phyloP scores from a whole-genome alignment of 2,797 vertebrate species.

The Acanthiza pusilla region DNA sequence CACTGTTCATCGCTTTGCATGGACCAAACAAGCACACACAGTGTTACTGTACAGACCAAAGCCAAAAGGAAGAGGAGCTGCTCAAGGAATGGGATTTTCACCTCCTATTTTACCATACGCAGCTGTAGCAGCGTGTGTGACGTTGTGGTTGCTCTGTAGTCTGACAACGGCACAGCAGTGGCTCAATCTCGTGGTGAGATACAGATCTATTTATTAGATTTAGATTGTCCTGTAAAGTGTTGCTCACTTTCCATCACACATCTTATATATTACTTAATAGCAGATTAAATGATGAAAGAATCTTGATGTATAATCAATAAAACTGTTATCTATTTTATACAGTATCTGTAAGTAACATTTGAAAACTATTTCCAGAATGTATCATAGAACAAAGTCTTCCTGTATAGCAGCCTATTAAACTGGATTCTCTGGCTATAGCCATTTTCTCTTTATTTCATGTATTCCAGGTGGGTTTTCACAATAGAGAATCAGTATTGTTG shows the following conservation, averaged over 20 bases:
- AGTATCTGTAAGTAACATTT: constrained; percentile 63
- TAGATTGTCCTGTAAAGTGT: constrained; percentile 60
- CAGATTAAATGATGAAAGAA: constrained; percentile 21
- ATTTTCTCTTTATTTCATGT: constrained; percentile 32
- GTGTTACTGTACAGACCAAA: constrained; percentile 68
- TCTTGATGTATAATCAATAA: constrained; percentile 67
- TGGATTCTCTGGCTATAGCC: constrained; percentile 60
- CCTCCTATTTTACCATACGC: constrained; percentile 10
- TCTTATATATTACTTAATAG: constrained; percentile 56
- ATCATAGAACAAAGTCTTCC: constrained; percentile 67
- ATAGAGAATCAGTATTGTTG: neutral
- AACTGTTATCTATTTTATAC: constrained; percentile 71
- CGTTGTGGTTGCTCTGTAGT: constrained; percentile 56
- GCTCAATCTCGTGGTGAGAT: constrained; percentile 45
- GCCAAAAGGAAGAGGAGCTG: constrained; percentile 63
- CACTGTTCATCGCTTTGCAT: constrained; percentile 70
- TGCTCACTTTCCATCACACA: constrained; percentile 23
- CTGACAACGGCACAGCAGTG: constrained; percentile 48
- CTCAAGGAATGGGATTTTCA: constrained; percentile 54
- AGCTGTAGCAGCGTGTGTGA: constrained; percentile 37
- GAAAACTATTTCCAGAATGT: constrained; percentile 64
- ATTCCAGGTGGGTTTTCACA: constrained; percentile 10
- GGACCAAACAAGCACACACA: constrained; percentile 69
- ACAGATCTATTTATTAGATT: constrained; percentile 30
- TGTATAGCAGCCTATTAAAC: constrained; percentile 63